Conservation (phyloP, 2,113 vertebrate genomes). For the Gasterosteus aculeatus region DNA sequence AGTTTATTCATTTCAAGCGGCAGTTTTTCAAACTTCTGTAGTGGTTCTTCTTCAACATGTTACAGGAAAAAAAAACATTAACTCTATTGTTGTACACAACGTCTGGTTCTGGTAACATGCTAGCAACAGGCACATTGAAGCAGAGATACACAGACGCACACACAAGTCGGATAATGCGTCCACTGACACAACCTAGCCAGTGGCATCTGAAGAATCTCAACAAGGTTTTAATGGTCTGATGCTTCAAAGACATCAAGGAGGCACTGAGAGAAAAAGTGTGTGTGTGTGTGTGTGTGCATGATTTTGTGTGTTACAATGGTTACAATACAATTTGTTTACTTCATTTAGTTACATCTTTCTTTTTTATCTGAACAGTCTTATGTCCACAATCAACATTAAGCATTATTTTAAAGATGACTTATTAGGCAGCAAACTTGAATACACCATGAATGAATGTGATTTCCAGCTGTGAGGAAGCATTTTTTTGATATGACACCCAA, state of each 20-base stretch:
- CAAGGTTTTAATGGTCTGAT: slow-evolving; percentile 49
- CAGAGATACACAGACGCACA: neutral
- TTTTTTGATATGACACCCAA: neutral
- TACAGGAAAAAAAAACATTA: neutral
- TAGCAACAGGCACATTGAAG: neutral
- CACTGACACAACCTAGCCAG: slow-evolving; percentile 15
- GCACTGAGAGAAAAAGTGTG: neutral
- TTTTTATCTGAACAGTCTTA: neutral
- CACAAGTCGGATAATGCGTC: neutral
- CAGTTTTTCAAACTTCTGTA: neutral
- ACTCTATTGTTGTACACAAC: neutral
- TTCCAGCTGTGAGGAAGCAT: neutral
- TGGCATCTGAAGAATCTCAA: slow-evolving; percentile 67
- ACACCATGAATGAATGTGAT: neutral
- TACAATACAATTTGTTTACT: too few relatives aligned
- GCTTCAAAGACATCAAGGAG: slow-evolving; percentile 61
- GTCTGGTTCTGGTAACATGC: neutral
- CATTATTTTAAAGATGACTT: too few relatives aligned
- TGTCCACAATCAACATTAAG: neutral
- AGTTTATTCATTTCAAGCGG: neutral
- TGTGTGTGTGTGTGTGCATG: slow-evolving; percentile 15
- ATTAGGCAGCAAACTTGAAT: neutral
- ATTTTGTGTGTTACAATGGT: neutral
- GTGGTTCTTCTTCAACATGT: neutral
- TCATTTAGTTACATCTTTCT: neutral